A percentile compares a stretch with the other conserved stretches of the same genome.
These are phyloP conservation scores for Discoglossus pictus DNA, from an alignment of 2,797 vertebrate species.

Conservation along the genomic window DNA sequence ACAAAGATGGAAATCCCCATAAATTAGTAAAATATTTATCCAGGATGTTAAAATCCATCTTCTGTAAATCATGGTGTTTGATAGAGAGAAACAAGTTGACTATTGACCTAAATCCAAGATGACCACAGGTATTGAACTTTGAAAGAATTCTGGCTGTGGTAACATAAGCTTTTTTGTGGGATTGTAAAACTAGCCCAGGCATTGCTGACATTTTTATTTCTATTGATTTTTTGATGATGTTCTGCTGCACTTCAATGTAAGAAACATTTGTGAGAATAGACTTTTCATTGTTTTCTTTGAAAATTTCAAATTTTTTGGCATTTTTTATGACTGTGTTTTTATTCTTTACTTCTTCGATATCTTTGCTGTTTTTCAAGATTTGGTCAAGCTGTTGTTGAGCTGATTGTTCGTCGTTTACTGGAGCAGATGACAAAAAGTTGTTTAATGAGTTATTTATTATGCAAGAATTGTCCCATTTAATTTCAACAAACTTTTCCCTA, in stretches of 20 bases:
- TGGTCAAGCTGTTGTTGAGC: no score
- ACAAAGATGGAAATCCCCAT: neutral
- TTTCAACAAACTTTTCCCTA: conserved; percentile 9
- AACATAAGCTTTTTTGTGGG: neutral
- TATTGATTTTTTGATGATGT: neutral
- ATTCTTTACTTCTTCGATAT: no score
- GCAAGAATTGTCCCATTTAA: conserved; percentile 1
- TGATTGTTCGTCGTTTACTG: no score
- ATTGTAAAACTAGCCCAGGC: conserved; percentile 2
- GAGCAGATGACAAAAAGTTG: no score
- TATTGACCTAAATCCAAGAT: neutral
- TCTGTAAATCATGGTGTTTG: conserved; percentile 2
- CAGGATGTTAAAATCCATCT: conserved; percentile 2
- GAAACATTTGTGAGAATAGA: no score
- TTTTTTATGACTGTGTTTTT: no score
- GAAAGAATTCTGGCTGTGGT: neutral
- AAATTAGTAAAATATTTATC: neutral
- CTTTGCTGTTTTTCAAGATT: no score
- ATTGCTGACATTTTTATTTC: conserved; percentile 15
- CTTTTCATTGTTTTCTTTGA: no score
- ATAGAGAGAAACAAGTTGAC: neutral
- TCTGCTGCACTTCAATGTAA: no score
- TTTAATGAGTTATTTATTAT: no score
- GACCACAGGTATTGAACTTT: conserved; percentile 1
- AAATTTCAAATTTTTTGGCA: no score